A percentile compares a stretch with the other conserved stretches of the same genome.
These are phyloP conservation scores for Myotis lucifugus DNA, from an alignment of 2,113 vertebrate genomes.

Conservation along the genomic window DNA sequence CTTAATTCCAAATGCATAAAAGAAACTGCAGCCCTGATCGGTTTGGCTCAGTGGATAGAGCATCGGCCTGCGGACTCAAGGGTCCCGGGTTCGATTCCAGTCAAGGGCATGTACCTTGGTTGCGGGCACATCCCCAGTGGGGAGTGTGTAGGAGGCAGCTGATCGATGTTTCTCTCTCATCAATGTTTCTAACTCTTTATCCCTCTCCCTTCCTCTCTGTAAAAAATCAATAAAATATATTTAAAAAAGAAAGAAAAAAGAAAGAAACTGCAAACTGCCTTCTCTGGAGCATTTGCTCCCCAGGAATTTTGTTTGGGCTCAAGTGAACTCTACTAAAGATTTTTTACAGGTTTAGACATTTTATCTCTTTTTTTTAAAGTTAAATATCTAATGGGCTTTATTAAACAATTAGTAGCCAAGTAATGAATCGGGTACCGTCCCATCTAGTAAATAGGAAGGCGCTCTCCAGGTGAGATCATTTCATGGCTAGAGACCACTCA, in stretches of 20 bases:
- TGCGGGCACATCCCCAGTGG: too few species aligned
- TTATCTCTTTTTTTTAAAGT: background rate
- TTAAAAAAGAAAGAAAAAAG: too few species aligned
- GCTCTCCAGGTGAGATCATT: background rate
- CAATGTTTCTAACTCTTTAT: too few species aligned
- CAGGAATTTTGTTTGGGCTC: background rate
- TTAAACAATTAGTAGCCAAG: background rate
- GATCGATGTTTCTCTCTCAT: too few species aligned
- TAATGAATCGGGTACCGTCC: background rate
- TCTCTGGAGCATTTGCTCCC: background rate
- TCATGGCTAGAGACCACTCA: background rate
- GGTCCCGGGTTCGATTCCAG: too few species aligned
- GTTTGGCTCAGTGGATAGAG: too few species aligned
- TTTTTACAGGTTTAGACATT: background rate
- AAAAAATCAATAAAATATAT: too few species aligned
- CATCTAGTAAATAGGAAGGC: background rate
- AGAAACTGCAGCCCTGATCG: too few species aligned
- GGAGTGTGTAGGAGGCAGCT: too few species aligned
- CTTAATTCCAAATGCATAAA: background rate
- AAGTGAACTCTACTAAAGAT: background rate
- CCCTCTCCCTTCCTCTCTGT: too few species aligned
- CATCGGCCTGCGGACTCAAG: too few species aligned
- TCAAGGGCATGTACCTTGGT: too few species aligned
- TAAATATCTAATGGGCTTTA: background rate
- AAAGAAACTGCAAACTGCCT: background rate